Conservation (phyloP, 2,113 vertebrate genomes). For the Clarias gariepinus region DNA sequence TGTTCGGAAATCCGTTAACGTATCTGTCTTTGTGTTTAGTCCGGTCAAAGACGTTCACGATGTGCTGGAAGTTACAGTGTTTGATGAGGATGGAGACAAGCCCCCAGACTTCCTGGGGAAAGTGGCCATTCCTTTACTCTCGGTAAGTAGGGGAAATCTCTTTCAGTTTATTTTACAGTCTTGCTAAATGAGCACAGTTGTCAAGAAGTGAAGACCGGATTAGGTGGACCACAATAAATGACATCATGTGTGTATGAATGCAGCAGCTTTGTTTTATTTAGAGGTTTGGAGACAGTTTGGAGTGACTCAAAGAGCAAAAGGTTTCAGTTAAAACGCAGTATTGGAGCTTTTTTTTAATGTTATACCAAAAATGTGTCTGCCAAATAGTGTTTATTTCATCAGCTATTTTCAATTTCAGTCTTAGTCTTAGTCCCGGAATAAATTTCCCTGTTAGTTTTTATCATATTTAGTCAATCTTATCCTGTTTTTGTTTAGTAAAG, state of each 20-base stretch:
- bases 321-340: too few species aligned
- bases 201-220: background rate
- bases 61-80: slow-evolving; percentile 88
- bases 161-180: background rate
- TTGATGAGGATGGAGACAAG: slow-evolving; percentile 98
- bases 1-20: background rate
- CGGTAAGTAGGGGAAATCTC: slow-evolving; percentile 72
- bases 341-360: too few species aligned
- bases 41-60: slow-evolving; percentile 95
- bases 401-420: too few species aligned
- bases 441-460: too few species aligned
- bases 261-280: background rate
- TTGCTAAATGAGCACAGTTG: background rate
- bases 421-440: too few species aligned
- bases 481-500: too few species aligned
- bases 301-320: background rate
- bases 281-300: background rate
- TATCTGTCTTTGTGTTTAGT: slow-evolving; percentile 67
- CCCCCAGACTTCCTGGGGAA: slow-evolving; percentile 96
- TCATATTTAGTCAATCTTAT: too few species aligned
- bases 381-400: background rate
- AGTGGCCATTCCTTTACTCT: slow-evolving; percentile 90
- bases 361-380: too few species aligned
- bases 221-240: background rate
- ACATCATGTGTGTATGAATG: background rate